Evolutionary conservation across 2,797 vertebrate genomes (phyloP), one percentile per base, ranked within the genome.

Genomic region (Gymnoscopelus braueri): DNA sequence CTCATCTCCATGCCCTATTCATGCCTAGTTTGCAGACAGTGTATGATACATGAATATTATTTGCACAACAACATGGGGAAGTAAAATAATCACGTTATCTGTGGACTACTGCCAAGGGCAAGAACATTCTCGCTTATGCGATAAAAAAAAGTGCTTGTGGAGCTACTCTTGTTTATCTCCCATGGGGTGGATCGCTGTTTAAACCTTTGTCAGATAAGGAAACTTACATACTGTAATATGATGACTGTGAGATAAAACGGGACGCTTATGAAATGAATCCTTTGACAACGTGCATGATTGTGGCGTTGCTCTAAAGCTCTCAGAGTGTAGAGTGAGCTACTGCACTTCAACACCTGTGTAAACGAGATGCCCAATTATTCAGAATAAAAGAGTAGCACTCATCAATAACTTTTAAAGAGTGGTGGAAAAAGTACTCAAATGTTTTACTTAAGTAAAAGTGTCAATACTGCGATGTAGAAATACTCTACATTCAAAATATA

Each of bases 101-200:
- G 66, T 67, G 49, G 67, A 78, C 60, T 55, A 49, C 52, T 71
- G 82, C 83, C 78, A 57, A 23, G 74, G 60, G 88, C 84, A 58
- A 70, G 81, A 87, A 67, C 66, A 82, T 29, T 15, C 75, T 76
- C 65, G 63, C 51, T 65, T 19, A 32, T 49, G 58, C 48, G 72
- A 88, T 89, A 88, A 89, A 89, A 89, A 89, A 69, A 79, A 88
- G 91, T 87, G 72, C 65, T 24, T 77, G 71, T 68, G 63, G 64
- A 71, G 59, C 60, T 55, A 66, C 59, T 70, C 71, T 67, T 67
- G 39, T 77, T 78, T 74, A 64, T 49, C 63, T 68, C 59, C 19
- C 29, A 69, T 64, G 68, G 69, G 63, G 55, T 50, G 60, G 70
- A 72, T 44, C 15, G 62, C 71, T 77, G 70, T 75, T 75, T 68